Conservation (phyloP, 2,797 vertebrate species). For the Girardinus metallicus region DNA sequence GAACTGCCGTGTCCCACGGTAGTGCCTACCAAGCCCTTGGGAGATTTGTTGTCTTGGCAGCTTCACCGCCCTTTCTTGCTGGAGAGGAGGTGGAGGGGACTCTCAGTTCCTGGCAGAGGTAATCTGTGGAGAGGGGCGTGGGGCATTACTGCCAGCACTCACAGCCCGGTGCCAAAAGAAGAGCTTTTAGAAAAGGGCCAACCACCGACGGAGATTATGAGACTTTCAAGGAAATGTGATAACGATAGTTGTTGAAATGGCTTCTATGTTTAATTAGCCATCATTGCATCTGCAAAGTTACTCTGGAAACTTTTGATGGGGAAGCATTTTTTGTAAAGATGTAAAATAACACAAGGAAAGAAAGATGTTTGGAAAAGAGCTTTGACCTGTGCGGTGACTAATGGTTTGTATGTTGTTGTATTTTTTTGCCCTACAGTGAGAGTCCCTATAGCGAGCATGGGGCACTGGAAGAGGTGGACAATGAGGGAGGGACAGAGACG, state of each 20-base stretch:
- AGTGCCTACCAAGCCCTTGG: conserved; percentile 27
- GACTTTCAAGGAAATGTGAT: conserved; percentile 39
- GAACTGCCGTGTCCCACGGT: conserved; percentile 17
- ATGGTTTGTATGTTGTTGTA: conserved; percentile 25
- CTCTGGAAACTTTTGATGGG: conserved; percentile 4
- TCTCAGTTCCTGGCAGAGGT: conserved; percentile 47
- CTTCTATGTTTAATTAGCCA: neutral
- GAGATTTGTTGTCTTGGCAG: conserved; percentile 55
- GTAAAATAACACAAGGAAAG: neutral
- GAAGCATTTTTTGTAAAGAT: neutral
- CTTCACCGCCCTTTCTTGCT: conserved; percentile 31
- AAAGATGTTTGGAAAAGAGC: neutral
- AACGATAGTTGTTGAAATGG: conserved; percentile 33
- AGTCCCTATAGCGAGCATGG: conserved; percentile 98
- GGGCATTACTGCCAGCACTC: conserved; percentile 47
- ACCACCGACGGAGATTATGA: conserved; percentile 32
- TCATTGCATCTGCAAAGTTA: conserved; percentile 8
- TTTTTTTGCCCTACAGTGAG: conserved; percentile 82
- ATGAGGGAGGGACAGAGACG: conserved; percentile 91
- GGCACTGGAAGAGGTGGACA: conserved; percentile 93
- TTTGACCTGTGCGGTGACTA: conserved; percentile 17
- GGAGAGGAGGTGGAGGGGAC: conserved; percentile 41
- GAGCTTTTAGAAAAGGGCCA: conserved; percentile 43
- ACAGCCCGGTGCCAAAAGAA: conserved; percentile 40
- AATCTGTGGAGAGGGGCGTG: conserved; percentile 54